Evolutionary conservation across 2,113 vertebrate species (phyloP).

Genomic region (Daboia siamensis): DNA sequence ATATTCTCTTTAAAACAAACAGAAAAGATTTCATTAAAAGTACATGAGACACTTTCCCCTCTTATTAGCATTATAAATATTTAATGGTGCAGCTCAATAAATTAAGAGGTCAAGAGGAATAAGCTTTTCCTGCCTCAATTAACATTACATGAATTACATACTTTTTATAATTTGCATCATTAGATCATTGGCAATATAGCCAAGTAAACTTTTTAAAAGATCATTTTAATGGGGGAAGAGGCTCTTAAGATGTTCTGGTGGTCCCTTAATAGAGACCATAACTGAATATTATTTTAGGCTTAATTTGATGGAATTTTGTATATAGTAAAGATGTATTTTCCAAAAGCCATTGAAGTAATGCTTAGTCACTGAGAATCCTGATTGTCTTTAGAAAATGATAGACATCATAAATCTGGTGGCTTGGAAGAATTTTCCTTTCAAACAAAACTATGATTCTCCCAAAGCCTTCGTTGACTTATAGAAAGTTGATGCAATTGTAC

Average conservation of each 20-base stretch:
- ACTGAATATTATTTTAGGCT: not conserved
- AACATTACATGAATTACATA: not conserved
- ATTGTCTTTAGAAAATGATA: not conserved
- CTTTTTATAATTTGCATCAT: not conserved
- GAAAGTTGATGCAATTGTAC: not conserved
- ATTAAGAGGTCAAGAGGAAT: not conserved
- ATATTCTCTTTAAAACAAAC: not conserved
- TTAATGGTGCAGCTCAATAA: constrained; percentile 48
- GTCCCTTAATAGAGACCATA: not conserved
- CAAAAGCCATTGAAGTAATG: not conserved
- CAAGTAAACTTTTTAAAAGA: not conserved
- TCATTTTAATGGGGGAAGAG: not conserved
- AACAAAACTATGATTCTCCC: not conserved
- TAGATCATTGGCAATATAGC: not conserved
- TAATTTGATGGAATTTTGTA: not conserved
- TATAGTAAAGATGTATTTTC: not conserved
- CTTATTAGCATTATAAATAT: constrained; percentile 42
- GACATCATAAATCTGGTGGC: not conserved
- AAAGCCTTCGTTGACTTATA: not conserved
- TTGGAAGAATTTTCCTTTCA: not conserved
- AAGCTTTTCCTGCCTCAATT: not conserved
- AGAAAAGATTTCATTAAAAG: constrained; percentile 7
- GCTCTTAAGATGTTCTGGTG: not conserved
- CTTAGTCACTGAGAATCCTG: not conserved
- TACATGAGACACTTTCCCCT: constrained; percentile 16